Base-by-base conservation (phyloP, 23 tunicate species). In the Trididemnum miniatum region DNA sequence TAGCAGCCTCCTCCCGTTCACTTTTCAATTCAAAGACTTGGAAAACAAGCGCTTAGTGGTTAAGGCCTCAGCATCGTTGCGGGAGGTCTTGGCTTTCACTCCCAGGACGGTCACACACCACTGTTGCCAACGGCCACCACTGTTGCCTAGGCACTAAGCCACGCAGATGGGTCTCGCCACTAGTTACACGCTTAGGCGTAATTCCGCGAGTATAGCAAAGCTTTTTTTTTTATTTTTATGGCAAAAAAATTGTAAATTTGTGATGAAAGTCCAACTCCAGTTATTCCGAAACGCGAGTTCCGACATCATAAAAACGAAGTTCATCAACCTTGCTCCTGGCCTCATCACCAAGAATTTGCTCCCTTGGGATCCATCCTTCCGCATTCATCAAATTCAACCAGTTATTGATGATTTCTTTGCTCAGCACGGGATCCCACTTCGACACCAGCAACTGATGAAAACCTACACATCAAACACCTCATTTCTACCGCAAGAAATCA, bases 331-430 rank as follows among this genome's bases (percentile, higher is more conserved):
- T 89, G 63, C 95, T 90, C 24, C 89, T 40, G 36, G 92, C 92
- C 60, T 89, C 96, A 49, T 87, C 87, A 15, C 96, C 99, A 1
- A 96, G 81, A 35, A 96, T 96, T 64, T 96, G 99, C 75, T 96
- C 99, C 31, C 99, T 67, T 37, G 99, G 99, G 50, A 96, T 96
- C 99, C 99, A 96, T 0, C 99, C 99, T 39, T 96, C 99, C 34
- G 34, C 78, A 59, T 96, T 96, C 40, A 96, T 51, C 27, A 86
- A 44, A 37, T 80, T 65, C 34, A 96, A 83, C 99, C 99, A 96
- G 57, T 86, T 92, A 3, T 35, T 40, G 26, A 96, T 80, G 0
- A 92, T 67, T 24, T 86, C 91, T 75, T 90, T 67, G 51, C 97
- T 91, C 28, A 96, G 31, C 26, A 79, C 33, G 28, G 85, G 87